Evolutionary conservation across 1,140 invertebrate species (phyloP).

Genomic region (Thaumatotibia leucotreta): DNA sequence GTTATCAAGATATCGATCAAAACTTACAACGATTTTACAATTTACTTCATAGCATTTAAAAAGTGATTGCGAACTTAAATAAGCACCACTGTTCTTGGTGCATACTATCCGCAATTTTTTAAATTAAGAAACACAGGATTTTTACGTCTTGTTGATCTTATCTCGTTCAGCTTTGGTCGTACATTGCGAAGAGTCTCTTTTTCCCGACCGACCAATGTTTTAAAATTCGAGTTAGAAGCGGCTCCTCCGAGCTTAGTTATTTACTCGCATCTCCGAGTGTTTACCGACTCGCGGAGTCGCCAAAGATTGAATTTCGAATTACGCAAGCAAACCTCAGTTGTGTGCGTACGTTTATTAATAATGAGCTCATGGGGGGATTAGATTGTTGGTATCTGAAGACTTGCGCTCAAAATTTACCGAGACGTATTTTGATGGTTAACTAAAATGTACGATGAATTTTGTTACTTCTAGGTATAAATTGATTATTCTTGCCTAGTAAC

Average conservation of each 20-base stretch:
- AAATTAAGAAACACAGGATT: no score
- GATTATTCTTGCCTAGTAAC: no score
- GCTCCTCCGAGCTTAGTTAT: not conserved
- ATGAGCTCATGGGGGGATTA: not conserved
- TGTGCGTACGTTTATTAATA: conserved; percentile 4
- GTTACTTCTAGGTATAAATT: no score
- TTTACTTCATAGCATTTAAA: no score
- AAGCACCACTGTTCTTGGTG: no score
- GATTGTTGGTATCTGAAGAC: not conserved
- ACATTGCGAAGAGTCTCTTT: not conserved
- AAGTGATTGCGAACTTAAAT: no score
- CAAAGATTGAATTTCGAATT: conserved; percentile 17
- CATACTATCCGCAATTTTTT: no score
- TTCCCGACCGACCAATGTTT: not conserved
- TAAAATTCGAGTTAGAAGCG: not conserved
- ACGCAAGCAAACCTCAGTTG: not conserved
- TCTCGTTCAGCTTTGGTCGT: not conserved
- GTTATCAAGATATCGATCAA: no score
- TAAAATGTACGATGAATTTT: no score
- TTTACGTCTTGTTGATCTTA: no score
- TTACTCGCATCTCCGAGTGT: conserved; percentile 3
- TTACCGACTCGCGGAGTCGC: conserved; percentile 4
- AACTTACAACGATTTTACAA: no score
- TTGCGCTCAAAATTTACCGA: not conserved
- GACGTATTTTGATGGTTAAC: not conserved